These are phyloP conservation scores for Malurus splendens DNA, from an alignment of 2,797 vertebrate species.

Conservation along the genomic window DNA sequence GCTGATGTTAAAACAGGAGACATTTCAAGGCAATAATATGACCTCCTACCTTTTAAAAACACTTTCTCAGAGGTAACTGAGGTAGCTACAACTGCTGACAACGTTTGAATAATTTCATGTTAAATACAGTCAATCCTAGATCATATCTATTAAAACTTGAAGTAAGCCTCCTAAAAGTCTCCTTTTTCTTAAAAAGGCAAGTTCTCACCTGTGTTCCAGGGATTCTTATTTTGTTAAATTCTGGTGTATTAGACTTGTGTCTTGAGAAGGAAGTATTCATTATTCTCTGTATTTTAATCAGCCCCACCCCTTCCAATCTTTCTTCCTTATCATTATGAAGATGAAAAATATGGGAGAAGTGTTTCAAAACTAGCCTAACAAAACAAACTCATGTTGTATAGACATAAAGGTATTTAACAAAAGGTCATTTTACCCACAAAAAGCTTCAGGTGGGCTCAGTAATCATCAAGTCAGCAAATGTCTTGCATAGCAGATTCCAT, in stretches of 20 bases:
- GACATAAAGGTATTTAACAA: background rate
- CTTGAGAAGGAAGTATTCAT: constrained; percentile 11
- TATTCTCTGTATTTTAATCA: constrained; percentile 24
- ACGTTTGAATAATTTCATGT: constrained; percentile 16
- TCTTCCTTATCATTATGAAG: background rate
- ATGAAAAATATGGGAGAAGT: background rate
- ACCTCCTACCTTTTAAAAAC: constrained; percentile 2
- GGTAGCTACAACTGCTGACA: constrained; percentile 51
- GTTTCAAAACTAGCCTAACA: background rate
- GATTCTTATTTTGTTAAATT: constrained; percentile 52
- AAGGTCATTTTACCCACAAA: constrained; percentile 17
- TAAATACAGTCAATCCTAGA: constrained; percentile 34
- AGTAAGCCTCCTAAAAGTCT: constrained; percentile 39
- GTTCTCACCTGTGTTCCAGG: constrained; percentile 5
- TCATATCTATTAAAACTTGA: constrained; percentile 45
- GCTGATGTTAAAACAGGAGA: constrained; percentile 10
- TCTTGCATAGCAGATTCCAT: constrained; percentile 16
- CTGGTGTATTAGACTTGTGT: constrained; percentile 14
- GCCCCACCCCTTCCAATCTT: constrained; percentile 3
- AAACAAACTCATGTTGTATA: background rate
- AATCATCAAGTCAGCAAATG: constrained; percentile 44
- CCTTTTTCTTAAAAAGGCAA: constrained; percentile 35
- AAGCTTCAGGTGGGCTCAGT: constrained; percentile 47
- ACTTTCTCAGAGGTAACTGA: constrained; percentile 27
- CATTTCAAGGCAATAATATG: background rate